Conservation (phyloP, 2,113 vertebrate genomes). For the Microcebus jonahi region DNA sequence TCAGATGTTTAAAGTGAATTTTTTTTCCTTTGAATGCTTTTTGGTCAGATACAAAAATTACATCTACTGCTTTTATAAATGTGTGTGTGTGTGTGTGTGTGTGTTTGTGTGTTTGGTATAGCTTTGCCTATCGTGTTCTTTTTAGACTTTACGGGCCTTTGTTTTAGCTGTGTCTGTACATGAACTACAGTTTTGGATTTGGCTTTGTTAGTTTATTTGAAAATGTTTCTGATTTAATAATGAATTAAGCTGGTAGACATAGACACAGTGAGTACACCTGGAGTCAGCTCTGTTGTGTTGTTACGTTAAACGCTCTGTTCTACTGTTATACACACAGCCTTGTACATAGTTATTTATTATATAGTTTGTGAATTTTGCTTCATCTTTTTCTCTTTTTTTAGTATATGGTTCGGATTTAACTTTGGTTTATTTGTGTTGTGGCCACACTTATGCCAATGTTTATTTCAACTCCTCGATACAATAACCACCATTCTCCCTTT, state of each 20-base stretch:
- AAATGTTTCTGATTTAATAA: not conserved
- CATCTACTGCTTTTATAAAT: not conserved
- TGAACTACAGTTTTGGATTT: not conserved
- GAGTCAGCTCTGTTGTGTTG: not conserved
- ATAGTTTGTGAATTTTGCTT: fast-evolving
- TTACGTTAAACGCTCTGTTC: no score
- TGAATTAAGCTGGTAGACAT: not conserved
- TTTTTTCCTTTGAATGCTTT: not conserved
- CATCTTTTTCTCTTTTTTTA: not conserved
- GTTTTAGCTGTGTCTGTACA: not conserved
- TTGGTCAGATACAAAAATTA: not conserved
- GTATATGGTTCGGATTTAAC: not conserved
- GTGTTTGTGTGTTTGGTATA: not conserved
- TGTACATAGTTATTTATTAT: not conserved
- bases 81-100: no score
- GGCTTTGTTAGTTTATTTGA: not conserved
- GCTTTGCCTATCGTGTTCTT: not conserved
- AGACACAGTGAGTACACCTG: not conserved
- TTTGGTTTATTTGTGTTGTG: not conserved
- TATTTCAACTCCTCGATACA: not conserved
- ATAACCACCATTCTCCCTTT: not conserved
- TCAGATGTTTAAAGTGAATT: not conserved
- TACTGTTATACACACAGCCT: not conserved
- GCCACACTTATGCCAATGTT: not conserved
- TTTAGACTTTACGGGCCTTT: not conserved